Percentiles rank a stretch among this genome's conserved stretches.
These are phyloP conservation scores for Zeus faber DNA, from an alignment of 2,113 vertebrate species.

Conservation along the genomic window DNA sequence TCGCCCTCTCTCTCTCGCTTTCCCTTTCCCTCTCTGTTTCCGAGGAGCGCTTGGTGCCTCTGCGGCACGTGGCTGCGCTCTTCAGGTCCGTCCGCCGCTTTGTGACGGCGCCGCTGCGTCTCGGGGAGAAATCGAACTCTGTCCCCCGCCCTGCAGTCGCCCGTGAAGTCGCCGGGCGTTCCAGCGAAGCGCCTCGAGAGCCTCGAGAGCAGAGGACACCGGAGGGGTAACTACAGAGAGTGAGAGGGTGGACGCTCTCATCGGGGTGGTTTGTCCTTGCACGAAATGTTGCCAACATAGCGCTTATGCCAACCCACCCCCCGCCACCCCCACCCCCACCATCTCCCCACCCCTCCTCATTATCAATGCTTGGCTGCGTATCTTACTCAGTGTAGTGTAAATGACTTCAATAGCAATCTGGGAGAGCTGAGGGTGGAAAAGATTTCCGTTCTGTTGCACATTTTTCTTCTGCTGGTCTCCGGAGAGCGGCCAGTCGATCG, in stretches of 20 bases:
- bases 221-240: too few relatives aligned
- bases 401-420: constrained; percentile 68
- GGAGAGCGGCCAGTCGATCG: constrained; percentile 51
- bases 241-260: constrained; percentile 1
- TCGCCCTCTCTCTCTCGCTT: constrained; percentile 1
- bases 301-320: not conserved
- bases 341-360: constrained; percentile 46
- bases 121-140: too few relatives aligned
- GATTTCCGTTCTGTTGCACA: constrained; percentile 73
- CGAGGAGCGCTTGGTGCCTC: not conserved
- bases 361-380: constrained; percentile 66
- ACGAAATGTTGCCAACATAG: constrained; percentile 26
- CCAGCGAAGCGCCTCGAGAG: too few relatives aligned
- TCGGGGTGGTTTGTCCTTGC: not conserved
- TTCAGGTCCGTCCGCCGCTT: not conserved
- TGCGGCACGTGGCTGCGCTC: not conserved
- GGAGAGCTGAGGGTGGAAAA: constrained; percentile 58
- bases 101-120: too few relatives aligned
- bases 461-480: constrained; percentile 60
- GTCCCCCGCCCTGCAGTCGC: too few relatives aligned
- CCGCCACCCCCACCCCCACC: not conserved
- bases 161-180: too few relatives aligned
- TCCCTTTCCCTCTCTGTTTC: not conserved
- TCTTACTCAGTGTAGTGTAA: constrained; percentile 71
- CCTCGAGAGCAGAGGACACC: too few relatives aligned